Percentiles rank a stretch among this genome's conserved stretches.
Conservation (phyloP, 1,140 invertebrate species). For the Zaprionus africanus region DNA sequence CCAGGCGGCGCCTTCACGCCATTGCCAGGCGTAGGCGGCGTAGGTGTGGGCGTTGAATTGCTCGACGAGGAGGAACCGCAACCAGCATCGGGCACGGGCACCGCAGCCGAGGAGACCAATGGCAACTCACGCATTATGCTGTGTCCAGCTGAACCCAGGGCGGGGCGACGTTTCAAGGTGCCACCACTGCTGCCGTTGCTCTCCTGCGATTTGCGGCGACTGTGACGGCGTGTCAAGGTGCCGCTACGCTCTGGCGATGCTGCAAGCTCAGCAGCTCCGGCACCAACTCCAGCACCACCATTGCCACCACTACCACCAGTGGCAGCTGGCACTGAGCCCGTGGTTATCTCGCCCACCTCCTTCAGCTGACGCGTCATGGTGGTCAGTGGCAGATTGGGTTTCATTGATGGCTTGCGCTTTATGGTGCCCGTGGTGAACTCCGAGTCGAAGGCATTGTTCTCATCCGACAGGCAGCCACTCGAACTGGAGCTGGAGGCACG, state of each 20-base stretch:
- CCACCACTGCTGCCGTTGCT: slow-evolving; percentile 86
- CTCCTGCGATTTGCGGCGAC: slow-evolving; percentile 86
- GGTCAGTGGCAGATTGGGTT: slow-evolving; percentile 94
- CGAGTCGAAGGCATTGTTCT: slow-evolving; percentile 91
- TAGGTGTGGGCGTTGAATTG: slow-evolving; percentile 80
- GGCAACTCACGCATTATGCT: slow-evolving; percentile 40
- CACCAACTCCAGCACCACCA: slow-evolving; percentile 46
- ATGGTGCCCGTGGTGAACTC: slow-evolving; percentile 92
- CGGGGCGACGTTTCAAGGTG: slow-evolving; percentile 86
- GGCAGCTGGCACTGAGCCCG: slow-evolving; percentile 20
- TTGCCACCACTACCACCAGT: slow-evolving; percentile 51
- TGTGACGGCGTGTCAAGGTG: slow-evolving; percentile 86
- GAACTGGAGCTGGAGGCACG: slow-evolving; percentile 92
- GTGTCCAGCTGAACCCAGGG: slow-evolving; percentile 5
- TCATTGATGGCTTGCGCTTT: slow-evolving; percentile 94
- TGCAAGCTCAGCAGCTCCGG: slow-evolving; percentile 26
- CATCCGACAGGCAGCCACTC: slow-evolving; percentile 91
- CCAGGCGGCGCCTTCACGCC: slow-evolving; percentile 74
- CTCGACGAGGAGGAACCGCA: slow-evolving; percentile 73
- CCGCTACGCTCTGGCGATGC: slow-evolving; percentile 83
- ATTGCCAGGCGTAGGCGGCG: slow-evolving; percentile 73
- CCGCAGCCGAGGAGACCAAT: background rate
- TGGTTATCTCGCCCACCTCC: slow-evolving; percentile 90
- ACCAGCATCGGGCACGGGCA: slow-evolving; percentile 15
- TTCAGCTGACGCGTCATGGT: slow-evolving; percentile 95